phyloP scores from a whole-genome alignment of 2,113 vertebrate species.

The Columba janthina region DNA sequence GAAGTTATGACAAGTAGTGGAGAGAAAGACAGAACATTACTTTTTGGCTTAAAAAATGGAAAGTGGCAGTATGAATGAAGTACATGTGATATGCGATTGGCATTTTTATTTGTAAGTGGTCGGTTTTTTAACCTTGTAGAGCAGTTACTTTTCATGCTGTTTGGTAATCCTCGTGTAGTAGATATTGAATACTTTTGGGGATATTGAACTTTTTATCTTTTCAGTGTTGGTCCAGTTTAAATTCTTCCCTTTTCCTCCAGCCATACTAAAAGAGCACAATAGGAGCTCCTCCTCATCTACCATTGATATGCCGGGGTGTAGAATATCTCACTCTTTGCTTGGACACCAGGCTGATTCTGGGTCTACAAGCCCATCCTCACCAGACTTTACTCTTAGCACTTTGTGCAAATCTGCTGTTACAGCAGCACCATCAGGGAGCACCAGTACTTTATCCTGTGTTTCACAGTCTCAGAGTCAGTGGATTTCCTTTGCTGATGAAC shows the following conservation, averaged over 20 bases:
- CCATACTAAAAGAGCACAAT: conserved; percentile 65
- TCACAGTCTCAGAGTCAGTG: conserved; percentile 80
- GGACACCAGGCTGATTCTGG: conserved; percentile 69
- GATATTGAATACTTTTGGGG: background rate
- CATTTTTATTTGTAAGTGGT: background rate
- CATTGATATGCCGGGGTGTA: conserved; percentile 73
- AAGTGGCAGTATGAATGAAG: background rate
- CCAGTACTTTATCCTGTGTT: conserved; percentile 59
- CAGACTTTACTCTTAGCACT: conserved; percentile 54
- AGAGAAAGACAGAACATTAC: background rate
- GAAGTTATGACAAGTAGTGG: background rate
- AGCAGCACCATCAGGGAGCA: conserved; percentile 56
- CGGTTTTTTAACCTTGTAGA: background rate
- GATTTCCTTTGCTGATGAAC: conserved; percentile 81
- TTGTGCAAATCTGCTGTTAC: conserved; percentile 38
- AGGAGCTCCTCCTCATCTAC: conserved; percentile 71
- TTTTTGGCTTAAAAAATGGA: background rate
- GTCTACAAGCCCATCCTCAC: conserved; percentile 74
- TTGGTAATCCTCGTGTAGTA: background rate
- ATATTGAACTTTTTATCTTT: conserved; percentile 42
- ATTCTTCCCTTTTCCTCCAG: conserved; percentile 74
- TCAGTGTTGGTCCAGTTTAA: conserved; percentile 53
- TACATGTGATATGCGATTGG: background rate
- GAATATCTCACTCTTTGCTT: conserved; percentile 73
- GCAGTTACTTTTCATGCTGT: background rate